Evolutionary conservation across 2,888 invertebrate genomes (phyloP).

Genomic region (Graphium colonna): DNA sequence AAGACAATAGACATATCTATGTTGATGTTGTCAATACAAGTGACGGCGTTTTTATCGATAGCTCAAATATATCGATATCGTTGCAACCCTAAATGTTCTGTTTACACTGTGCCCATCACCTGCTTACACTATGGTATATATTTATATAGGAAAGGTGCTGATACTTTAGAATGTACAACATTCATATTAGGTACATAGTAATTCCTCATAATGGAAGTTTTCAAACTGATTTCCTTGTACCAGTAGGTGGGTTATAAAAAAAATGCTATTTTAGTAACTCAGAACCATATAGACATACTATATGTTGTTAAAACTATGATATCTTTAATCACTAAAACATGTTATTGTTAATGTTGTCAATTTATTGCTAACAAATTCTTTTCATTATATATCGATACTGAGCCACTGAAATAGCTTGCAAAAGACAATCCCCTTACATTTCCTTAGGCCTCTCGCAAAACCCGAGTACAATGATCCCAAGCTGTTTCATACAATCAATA

Average conservation of each 20-base stretch:
- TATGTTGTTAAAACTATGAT: background rate
- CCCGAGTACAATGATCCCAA: conserved; percentile 19
- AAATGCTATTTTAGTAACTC: conserved; percentile 9
- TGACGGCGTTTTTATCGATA: conserved; percentile 16
- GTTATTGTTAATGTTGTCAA: background rate
- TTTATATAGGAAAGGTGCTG: conserved; percentile 20
- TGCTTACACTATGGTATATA: conserved; percentile 22
- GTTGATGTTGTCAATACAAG: conserved; percentile 7
- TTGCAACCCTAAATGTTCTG: conserved; percentile 10
- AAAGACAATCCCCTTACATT: conserved; percentile 5
- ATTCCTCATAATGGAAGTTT: conserved; percentile 8
- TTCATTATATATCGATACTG: background rate
- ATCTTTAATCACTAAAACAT: too few species aligned
- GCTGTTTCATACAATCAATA: conserved; percentile 15
- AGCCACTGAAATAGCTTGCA: conserved; percentile 15
- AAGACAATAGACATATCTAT: background rate
- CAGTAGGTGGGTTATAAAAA: conserved; percentile 41
- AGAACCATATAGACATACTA: too few species aligned
- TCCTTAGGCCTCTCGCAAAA: conserved; percentile 17
- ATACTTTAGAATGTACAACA: conserved; percentile 17
- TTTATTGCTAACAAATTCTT: background rate
- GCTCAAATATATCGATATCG: background rate
- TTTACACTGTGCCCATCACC: conserved; percentile 25
- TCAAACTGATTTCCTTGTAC: conserved; percentile 34
- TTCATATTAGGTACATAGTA: conserved; percentile 14